These are phyloP conservation scores for Bruchidius siliquastri DNA, from an alignment of 2,888 invertebrate species.

Conservation along the genomic window DNA sequence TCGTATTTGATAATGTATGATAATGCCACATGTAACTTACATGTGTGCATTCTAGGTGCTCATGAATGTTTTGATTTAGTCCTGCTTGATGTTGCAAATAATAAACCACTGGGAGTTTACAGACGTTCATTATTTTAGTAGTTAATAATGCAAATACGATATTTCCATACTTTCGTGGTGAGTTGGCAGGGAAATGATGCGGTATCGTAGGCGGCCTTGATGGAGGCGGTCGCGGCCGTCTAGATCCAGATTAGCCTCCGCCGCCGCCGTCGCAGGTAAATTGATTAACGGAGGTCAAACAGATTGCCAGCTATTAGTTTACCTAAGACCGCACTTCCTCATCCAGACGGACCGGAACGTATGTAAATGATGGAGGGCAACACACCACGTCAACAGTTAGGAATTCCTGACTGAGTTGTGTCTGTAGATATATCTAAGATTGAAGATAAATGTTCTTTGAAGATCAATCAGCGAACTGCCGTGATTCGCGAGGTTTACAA, in stretches of 20 bases:
- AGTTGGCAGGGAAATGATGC: slow-evolving; percentile 18
- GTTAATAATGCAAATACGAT: background rate
- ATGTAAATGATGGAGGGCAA: background rate
- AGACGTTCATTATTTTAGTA: background rate
- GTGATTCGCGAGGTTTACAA: no score
- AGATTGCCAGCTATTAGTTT: slow-evolving; percentile 46
- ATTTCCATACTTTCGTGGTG: background rate
- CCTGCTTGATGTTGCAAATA: no score
- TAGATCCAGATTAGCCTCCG: slow-evolving; percentile 19
- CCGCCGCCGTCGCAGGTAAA: slow-evolving; percentile 28
- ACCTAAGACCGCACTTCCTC: slow-evolving; percentile 40
- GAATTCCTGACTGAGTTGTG: background rate
- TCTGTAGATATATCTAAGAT: no score
- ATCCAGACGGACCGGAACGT: background rate
- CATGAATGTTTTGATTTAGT: no score
- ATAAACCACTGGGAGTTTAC: no score
- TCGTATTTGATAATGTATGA: no score
- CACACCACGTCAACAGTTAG: background rate
- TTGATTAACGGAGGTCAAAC: slow-evolving; percentile 47
- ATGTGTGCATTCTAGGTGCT: no score
- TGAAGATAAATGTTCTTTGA: no score
- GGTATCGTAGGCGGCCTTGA: slow-evolving; percentile 2
- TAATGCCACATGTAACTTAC: no score
- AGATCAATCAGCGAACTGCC: no score
- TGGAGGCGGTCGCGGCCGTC: slow-evolving; percentile 7